Evolutionary conservation across 1,140 invertebrate species (phyloP), one percentile per base, ranked within the genome.

Genomic region (Spodoptera frugiperda): DNA sequence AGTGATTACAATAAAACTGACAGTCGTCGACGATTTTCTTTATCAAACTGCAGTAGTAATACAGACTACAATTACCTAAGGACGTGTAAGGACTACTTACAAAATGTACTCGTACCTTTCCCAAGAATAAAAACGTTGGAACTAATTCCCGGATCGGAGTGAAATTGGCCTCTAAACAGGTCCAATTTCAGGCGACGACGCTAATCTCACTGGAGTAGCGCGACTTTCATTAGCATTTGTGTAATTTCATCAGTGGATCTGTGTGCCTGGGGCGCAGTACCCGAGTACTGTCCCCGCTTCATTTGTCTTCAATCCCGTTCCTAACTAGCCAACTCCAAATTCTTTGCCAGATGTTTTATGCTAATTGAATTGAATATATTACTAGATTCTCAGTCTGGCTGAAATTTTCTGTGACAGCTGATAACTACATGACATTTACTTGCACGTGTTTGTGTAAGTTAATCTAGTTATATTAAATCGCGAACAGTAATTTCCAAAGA

Each of bases 141-240:
- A 79, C 81, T 78, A 79, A 79, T 72, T 72, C 63, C 44, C 49
- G 61, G 54, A 79, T 84, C 68, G 81, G 75, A 79, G 75, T 82
- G 57, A 84, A 88, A 87, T 86, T 85, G 87, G 82, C 86, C 75
- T 76, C 81, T 87, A 91, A 91, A 85, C 82, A 87, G 83, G 83
- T 85, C 82, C 83, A 87, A 91, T 89, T 89, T 86, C 77, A 82
- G 85, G 77, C 68, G 82, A 87, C 79, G 79, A 88, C 80, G 86
- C 86, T 91, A 88, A 90, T 91, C 86, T 88, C 78, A 65, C 79
- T 65, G 51, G 78, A 84, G 85, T 80, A 87, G 81, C 78, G 81
- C 82, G 79, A 83, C 82, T 89, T 91, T 90, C 87, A 90, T 91
- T 91, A 91, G 84, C 89, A 90, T 91, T 91, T 88, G 84, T 87